Evolutionary conservation across 2,797 vertebrate genomes (phyloP), one percentile per base, ranked within the genome.

Genomic region (Cossypha niveicapilla): DNA sequence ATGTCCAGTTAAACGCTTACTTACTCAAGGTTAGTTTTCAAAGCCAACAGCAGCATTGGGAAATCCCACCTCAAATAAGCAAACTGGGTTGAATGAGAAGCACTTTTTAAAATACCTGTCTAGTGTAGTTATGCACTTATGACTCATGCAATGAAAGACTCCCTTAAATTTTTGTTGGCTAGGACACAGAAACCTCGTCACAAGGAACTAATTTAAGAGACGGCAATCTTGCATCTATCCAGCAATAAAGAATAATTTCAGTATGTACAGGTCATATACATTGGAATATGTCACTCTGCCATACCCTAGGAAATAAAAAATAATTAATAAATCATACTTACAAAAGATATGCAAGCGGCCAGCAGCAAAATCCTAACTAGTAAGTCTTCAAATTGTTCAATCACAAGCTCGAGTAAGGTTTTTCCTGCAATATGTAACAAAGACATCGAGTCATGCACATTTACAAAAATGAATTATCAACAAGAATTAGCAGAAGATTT

Each of bases 281-380:
- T 0, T 35, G n/a, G 3, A 63, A 63, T 11, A n/a, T 27, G 34
- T 34, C 34, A 63, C 14, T 73, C 21, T 47, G 18, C 1, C 0
- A 71, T 6, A 85, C 21, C 41, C 42, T 68, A 68, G 4, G 19
- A 94, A 92, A 76, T 84, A 28, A 58, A 56, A 34, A 54, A 32
- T 39, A 47, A 22, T 11, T 53, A 27, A 51, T 3, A 51, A 28
- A 42, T 71, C 42, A 97, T 98, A 99, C 99, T 99, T 98, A 99
- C 99, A 96, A 99, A 99, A 95, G 99, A 99, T 98, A 99, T 99
- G 96, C 99, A 99, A 9, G 99, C 99, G 85, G 99, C 99, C 98
- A 99, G 97, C 70, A 99, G 98, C 96, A 99, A 98, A 97, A 99
- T 99, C 96, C 99, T 98, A 97, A 99, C 99, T 91, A 99, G 98